Conservation (phyloP, 2,888 invertebrate genomes). For the Ennomos fuscantarius region DNA sequence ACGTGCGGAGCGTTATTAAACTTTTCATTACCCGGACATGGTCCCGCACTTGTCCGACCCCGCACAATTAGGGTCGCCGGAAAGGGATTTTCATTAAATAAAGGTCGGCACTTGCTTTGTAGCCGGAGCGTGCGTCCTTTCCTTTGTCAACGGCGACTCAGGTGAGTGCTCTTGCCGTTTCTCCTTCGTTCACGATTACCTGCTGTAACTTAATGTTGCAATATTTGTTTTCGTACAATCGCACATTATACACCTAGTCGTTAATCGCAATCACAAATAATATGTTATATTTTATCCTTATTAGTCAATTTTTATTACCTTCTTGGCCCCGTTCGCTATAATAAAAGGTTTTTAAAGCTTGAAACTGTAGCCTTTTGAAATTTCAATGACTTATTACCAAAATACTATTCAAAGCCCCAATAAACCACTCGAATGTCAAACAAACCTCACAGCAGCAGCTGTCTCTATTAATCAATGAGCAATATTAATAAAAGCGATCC, state of each 20-base stretch:
- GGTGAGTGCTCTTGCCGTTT: conserved; percentile 10
- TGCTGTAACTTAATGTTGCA: too few species aligned
- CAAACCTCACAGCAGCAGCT: conserved; percentile 37
- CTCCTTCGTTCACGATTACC: background rate
- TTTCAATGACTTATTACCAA: too few species aligned
- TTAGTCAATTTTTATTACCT: too few species aligned
- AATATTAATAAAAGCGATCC: conserved; percentile 29
- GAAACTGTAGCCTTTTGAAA: too few species aligned
- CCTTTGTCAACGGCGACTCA: conserved; percentile 26
- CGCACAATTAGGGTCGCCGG: conserved; percentile 50
- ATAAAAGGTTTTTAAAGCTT: too few species aligned
- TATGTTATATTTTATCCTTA: too few species aligned
- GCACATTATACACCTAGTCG: too few species aligned
- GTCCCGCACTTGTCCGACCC: conserved; percentile 48
- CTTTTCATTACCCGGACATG: conserved; percentile 72
- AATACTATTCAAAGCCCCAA: conserved; percentile 12
- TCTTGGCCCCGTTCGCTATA: too few species aligned
- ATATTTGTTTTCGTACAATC: too few species aligned
- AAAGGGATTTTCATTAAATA: conserved; percentile 44
- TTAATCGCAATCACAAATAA: too few species aligned
- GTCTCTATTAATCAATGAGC: conserved; percentile 43
- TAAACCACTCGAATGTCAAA: conserved; percentile 28
- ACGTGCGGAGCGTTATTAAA: conserved; percentile 79
- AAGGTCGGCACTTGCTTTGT: conserved; percentile 47
- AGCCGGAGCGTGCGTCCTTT: conserved; percentile 12